A percentile compares a stretch with the other conserved stretches of the same genome.
These are phyloP conservation scores for Pipistrellus nathusii DNA, from an alignment of 2,797 vertebrate species.

Conservation along the genomic window DNA sequence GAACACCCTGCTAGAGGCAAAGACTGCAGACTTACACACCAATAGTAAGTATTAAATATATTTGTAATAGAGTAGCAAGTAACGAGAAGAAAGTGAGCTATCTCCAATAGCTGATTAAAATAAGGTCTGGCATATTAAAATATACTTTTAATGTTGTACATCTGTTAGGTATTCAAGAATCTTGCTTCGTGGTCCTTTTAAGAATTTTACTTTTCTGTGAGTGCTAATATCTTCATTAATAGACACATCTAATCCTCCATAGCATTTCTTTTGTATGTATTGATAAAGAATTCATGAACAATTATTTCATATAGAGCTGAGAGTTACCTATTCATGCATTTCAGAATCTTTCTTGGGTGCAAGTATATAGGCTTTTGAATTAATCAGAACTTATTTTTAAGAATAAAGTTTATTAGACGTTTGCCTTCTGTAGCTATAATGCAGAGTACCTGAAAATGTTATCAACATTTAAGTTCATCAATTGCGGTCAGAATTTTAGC, in stretches of 20 bases:
- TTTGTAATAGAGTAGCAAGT: neutral
- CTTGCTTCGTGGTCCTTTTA: constrained; percentile 42
- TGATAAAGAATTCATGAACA: constrained; percentile 5
- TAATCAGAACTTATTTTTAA: neutral
- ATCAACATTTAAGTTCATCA: neutral
- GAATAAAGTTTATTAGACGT: constrained; percentile 4
- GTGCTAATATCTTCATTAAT: neutral
- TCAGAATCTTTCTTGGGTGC: constrained; percentile 5
- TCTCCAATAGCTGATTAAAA: neutral
- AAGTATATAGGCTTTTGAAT: neutral
- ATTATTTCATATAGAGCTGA: neutral
- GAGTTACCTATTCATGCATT: neutral
- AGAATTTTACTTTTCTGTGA: constrained; percentile 46
- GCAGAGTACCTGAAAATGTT: constrained; percentile 1
- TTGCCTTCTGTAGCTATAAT: neutral
- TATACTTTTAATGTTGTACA: neutral
- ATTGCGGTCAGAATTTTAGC: constrained; percentile 15
- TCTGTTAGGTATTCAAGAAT: neutral
- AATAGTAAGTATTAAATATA: neutral
- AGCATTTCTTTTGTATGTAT: constrained; percentile 25
- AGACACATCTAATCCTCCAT: neutral
- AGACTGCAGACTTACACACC: neutral
- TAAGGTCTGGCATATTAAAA: neutral
- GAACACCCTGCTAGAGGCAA: neutral
- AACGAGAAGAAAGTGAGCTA: neutral